Evolutionary conservation across 2,888 invertebrate species (phyloP).

Genomic region (Microctonus brassicae): DNA sequence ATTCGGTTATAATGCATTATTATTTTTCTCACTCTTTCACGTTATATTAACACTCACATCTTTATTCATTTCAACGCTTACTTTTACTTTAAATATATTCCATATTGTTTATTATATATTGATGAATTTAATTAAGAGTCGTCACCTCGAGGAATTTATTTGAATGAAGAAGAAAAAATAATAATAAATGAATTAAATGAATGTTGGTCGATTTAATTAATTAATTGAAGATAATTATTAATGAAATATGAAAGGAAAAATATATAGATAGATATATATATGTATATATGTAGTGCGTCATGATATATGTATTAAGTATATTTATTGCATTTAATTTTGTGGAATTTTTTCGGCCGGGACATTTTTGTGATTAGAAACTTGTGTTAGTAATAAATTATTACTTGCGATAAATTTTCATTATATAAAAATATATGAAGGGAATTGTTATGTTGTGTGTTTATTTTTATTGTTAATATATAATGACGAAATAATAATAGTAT

Average conservation of each 20-base stretch:
- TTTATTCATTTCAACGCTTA: background rate
- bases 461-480: background rate
- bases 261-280: background rate
- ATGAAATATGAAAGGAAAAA: too few relatives aligned
- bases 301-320: conserved; percentile 19
- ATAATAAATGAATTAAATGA: background rate
- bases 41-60: background rate
- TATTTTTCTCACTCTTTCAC: background rate
- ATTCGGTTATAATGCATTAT: background rate
- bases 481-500: background rate
- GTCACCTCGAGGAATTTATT: background rate
- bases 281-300: conserved; percentile 8
- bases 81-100: background rate
- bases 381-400: background rate
- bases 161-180: background rate
- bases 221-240: too few relatives aligned
- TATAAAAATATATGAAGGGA: background rate
- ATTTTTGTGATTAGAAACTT: conserved; percentile 5
- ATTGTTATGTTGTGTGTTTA: background rate
- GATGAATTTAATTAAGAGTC: conserved; percentile 3
- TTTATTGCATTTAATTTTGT: conserved; percentile 19
- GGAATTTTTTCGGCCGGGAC: conserved; percentile 9
- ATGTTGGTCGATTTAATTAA: background rate
- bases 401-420: background rate
- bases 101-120: background rate